Evolutionary conservation across 2,888 invertebrate species (phyloP).

Genomic region (Aromia moschata): DNA sequence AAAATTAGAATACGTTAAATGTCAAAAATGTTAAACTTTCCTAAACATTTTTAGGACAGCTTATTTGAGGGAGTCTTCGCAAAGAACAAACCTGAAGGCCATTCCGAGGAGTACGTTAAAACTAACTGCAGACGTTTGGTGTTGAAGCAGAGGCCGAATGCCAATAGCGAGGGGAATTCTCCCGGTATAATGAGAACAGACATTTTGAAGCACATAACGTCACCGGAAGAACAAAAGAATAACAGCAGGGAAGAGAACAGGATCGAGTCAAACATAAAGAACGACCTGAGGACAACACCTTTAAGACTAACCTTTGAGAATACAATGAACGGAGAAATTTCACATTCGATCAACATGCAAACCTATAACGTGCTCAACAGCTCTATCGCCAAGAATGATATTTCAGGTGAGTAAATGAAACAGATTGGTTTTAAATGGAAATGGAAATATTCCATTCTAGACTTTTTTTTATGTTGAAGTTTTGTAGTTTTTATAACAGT

Average conservation of each 20-base stretch:
- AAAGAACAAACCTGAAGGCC: conserved; percentile 27
- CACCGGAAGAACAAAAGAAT: conserved; percentile 33
- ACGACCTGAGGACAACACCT: conserved; percentile 31
- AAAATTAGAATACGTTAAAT: neutral
- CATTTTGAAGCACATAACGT: conserved; percentile 39
- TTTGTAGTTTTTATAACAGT: too few species aligned
- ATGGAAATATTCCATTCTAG: too few species aligned
- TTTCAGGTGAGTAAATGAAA: conserved; percentile 27
- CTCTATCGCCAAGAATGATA: conserved; percentile 28
- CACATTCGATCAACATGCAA: conserved; percentile 32
- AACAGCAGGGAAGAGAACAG: conserved; percentile 18
- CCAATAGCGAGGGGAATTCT: conserved; percentile 26
- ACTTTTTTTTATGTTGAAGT: too few species aligned
- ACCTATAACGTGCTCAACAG: conserved; percentile 35
- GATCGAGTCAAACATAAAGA: conserved; percentile 15
- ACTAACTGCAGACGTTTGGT: conserved; percentile 44
- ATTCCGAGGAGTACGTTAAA: conserved; percentile 42
- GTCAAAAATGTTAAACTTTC: neutral
- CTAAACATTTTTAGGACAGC: conserved; percentile 67
- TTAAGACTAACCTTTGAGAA: conserved; percentile 41
- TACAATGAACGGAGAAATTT: conserved; percentile 8
- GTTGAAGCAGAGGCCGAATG: conserved; percentile 37
- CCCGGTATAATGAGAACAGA: conserved; percentile 37
- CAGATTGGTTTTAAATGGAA: too few species aligned
- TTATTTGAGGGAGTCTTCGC: conserved; percentile 75